phyloP scores from a whole-genome alignment of 2,113 vertebrate genomes.

The Sinocyclocheilus grahami region DNA sequence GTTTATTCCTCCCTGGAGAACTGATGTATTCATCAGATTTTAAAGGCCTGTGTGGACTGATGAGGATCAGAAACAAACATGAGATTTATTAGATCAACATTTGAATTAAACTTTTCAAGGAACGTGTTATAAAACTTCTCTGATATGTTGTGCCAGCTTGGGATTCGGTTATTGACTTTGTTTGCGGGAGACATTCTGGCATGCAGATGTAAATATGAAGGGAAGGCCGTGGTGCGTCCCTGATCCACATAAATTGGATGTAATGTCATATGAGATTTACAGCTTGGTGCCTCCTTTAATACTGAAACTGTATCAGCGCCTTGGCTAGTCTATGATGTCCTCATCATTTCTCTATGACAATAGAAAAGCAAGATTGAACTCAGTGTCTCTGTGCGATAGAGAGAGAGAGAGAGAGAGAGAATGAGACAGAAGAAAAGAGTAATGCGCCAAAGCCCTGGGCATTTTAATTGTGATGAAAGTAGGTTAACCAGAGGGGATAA shows the following conservation, averaged over 20 bases:
- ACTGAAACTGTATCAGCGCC: constrained; percentile 37
- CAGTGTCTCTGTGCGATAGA: background rate
- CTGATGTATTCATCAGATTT: constrained; percentile 48
- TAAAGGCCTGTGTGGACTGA: constrained; percentile 34
- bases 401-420: background rate
- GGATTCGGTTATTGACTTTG: constrained; percentile 17
- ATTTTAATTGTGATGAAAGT: constrained; percentile 59
- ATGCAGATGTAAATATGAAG: constrained; percentile 24
- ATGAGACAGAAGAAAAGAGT: constrained; percentile 22
- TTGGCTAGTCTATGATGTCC: constrained; percentile 26
- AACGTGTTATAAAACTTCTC: constrained; percentile 42
- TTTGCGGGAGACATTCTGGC: background rate
- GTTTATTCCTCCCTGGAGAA: constrained; percentile 43
- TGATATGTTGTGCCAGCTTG: constrained; percentile 17
- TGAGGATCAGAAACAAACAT: constrained; percentile 39
- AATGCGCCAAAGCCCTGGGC: constrained; percentile 29
- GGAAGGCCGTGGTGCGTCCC: background rate
- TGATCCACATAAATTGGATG: constrained; percentile 32
- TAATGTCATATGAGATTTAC: constrained; percentile 24
- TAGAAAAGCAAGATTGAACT: background rate
- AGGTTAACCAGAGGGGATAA: constrained; percentile 59
- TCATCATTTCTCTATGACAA: constrained; percentile 22
- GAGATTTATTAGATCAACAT: constrained; percentile 56
- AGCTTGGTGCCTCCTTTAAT: constrained; percentile 33
- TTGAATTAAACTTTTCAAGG: constrained; percentile 48